Evolutionary conservation across 2,888 invertebrate genomes (phyloP).

Genomic region (Sceliomorpha sp.): DNA sequence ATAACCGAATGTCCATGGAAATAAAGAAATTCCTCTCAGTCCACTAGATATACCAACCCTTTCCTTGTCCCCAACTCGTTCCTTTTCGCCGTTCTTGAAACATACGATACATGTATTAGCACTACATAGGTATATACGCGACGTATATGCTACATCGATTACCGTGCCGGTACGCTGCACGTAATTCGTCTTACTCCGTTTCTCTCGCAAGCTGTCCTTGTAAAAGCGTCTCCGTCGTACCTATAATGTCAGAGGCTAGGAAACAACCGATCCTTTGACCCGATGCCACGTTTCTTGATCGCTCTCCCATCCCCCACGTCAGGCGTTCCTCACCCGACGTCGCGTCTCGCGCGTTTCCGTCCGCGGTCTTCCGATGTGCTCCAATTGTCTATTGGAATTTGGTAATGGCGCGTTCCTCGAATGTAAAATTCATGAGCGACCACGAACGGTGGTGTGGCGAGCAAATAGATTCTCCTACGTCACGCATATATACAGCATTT

Average conservation of each 20-base stretch:
- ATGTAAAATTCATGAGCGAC: constrained; percentile 69
- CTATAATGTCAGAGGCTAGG: constrained; percentile 10
- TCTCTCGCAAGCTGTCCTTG: background rate
- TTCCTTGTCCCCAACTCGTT: too few species aligned
- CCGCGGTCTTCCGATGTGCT: constrained; percentile 43
- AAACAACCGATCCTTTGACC: constrained; percentile 42
- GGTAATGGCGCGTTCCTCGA: constrained; percentile 65
- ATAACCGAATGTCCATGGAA: constrained; percentile 15
- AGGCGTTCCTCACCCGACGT: constrained; percentile 23
- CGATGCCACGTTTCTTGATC: constrained; percentile 55
- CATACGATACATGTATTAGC: constrained; percentile 8
- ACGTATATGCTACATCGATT: constrained; percentile 63
- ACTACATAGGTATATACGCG: constrained; percentile 16
- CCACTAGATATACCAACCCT: constrained; percentile 17
- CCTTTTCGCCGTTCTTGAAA: constrained; percentile 4
- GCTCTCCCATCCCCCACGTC: constrained; percentile 23
- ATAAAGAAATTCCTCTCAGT: constrained; percentile 35
- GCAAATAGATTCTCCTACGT: constrained; percentile 56
- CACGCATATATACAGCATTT: constrained; percentile 40
- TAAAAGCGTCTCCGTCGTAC: background rate
- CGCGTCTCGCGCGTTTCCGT: constrained; percentile 33
- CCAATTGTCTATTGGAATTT: constrained; percentile 69
- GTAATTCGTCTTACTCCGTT: constrained; percentile 1
- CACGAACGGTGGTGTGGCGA: constrained; percentile 58
- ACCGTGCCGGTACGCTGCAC: constrained; percentile 50